Evolutionary conservation across 1,140 invertebrate species (phyloP).

Genomic region (Maconellicoccus hirsutus): DNA sequence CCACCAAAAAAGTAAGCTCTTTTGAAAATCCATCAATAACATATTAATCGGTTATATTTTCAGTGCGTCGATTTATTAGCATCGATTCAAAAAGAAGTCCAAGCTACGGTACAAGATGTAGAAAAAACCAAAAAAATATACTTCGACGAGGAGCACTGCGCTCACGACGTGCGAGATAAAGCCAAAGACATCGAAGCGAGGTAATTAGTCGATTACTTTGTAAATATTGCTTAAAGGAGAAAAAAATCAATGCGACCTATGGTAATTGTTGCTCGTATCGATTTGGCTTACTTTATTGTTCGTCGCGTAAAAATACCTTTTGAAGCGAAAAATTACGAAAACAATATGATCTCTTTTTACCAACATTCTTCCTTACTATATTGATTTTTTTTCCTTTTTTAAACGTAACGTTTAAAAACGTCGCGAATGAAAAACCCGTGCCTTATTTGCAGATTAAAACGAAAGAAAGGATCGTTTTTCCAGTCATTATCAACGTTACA

Average conservation of each 20-base stretch:
- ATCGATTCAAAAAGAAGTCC: constrained; percentile 80
- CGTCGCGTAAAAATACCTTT: neutral
- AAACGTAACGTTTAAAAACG: neutral
- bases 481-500: constrained; percentile 89
- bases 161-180: constrained; percentile 88
- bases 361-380: neutral
- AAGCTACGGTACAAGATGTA: constrained; percentile 73
- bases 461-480: constrained; percentile 93
- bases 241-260: neutral
- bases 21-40: neutral
- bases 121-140: constrained; percentile 91
- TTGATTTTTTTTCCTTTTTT: constrained; percentile 12
- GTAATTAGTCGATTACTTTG: constrained; percentile 31
- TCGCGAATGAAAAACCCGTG: neutral
- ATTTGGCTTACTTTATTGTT: neutral
- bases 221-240: neutral
- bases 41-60: constrained; percentile 29
- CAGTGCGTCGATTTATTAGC: constrained; percentile 73
- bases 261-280: neutral
- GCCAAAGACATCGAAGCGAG: constrained; percentile 93
- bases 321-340: neutral
- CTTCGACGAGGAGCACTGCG: constrained; percentile 88
- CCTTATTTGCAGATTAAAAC: constrained; percentile 62
- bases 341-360: neutral
- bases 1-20: constrained; percentile 68